A percentile compares a stretch with the other conserved stretches of the same genome.
Conservation (phyloP, 2,113 vertebrate species). For the Mungos mungo region DNA sequence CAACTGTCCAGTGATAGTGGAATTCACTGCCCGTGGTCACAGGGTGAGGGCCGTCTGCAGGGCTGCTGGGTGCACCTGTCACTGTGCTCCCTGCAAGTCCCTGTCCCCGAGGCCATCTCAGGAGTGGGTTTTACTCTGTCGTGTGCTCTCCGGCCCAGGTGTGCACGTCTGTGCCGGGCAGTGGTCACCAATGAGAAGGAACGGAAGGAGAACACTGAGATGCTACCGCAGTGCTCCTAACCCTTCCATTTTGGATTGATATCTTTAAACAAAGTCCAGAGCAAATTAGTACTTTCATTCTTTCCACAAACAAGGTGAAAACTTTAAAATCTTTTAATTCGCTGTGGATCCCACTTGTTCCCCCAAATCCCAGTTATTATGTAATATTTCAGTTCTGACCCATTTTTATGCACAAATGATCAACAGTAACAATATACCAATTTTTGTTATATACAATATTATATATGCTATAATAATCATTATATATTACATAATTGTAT, state of each 20-base stretch:
- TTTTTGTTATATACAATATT: not conserved
- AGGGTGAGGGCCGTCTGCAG: not conserved
- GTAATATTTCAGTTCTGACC: not conserved
- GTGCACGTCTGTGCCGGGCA: not conserved
- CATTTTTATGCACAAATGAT: not conserved
- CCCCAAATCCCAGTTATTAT: not conserved
- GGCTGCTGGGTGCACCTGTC: too few relatives aligned
- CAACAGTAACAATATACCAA: not conserved
- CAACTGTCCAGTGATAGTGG: not conserved
- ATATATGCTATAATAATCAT: not conserved
- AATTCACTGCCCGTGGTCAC: rapidly evolving
- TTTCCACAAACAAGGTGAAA: not conserved
- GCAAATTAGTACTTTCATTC: not conserved
- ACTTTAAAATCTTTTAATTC: not conserved
- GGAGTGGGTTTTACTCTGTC: rapidly evolving
- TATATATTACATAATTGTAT: not conserved
- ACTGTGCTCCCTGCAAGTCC: rapidly evolving
- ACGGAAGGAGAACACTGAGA: rapidly evolving
- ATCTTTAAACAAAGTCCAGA: not conserved
- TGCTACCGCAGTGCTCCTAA: too few relatives aligned
- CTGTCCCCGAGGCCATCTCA: rapidly evolving
- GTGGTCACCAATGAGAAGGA: not conserved
- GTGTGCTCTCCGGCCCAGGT: too few relatives aligned
- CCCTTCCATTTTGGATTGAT: not conserved
- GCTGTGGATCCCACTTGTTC: not conserved